Conservation (phyloP, 2,888 invertebrate species). For the Plebejus anna region DNA sequence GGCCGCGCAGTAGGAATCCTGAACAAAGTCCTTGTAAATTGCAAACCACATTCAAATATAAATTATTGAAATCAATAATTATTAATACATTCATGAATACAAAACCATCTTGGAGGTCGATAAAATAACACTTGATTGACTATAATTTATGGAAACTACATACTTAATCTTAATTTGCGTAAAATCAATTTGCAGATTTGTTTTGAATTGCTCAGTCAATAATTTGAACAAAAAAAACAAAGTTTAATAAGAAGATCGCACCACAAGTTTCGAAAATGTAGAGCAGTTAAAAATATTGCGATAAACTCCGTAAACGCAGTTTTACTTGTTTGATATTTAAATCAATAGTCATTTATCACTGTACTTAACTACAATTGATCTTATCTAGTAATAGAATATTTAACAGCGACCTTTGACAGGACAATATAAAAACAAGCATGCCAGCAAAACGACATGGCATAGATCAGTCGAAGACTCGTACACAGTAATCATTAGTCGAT, state of each 20-base stretch:
- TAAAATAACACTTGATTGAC: background rate
- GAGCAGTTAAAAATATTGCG: background rate
- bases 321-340: constrained; percentile 35
- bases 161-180: background rate
- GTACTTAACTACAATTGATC: constrained; percentile 61
- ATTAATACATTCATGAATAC: background rate
- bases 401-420: constrained; percentile 50
- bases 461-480: constrained; percentile 6
- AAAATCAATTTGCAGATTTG: background rate
- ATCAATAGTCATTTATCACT: constrained; percentile 61
- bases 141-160: background rate
- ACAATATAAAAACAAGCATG: constrained; percentile 14
- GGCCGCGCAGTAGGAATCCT: background rate
- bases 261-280: background rate
- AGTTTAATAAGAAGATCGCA: background rate
- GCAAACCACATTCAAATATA: background rate
- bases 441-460: constrained; percentile 11
- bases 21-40: background rate
- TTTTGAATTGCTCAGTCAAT: too few species aligned
- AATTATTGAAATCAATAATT: background rate
- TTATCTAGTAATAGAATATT: constrained; percentile 68
- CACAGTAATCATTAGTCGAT: background rate
- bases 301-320: constrained; percentile 2
- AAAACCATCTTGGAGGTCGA: background rate
- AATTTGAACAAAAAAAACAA: background rate